phyloP scores from a whole-genome alignment of 2,888 invertebrate genomes.

The Acronicta aceris region DNA sequence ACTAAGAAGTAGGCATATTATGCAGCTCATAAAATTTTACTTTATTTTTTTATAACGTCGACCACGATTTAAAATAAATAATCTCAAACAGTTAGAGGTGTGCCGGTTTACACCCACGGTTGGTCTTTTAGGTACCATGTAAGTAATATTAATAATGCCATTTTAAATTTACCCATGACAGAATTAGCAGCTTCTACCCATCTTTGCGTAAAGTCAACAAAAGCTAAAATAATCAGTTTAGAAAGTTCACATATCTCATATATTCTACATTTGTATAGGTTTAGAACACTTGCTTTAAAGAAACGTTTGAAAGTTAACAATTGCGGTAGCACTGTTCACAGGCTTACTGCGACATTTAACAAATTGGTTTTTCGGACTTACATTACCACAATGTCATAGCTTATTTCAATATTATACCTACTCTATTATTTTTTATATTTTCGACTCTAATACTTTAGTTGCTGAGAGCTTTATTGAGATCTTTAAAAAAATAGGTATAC shows the following conservation, averaged over 20 bases:
- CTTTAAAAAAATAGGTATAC: too few relatives aligned
- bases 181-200: too few relatives aligned
- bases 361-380: conserved; percentile 26
- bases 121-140: too few relatives aligned
- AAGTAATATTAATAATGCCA: too few relatives aligned
- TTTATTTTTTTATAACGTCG: too few relatives aligned
- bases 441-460: conserved; percentile 6
- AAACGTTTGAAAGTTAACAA: conserved; percentile 20
- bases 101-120: too few relatives aligned
- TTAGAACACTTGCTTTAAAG: conserved; percentile 14
- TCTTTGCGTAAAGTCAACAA: background rate
- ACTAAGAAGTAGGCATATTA: too few relatives aligned
- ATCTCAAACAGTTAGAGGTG: too few relatives aligned
- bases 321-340: conserved; percentile 34
- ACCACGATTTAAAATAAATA: too few relatives aligned
- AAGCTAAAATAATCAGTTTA: conserved; percentile 9
- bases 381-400: conserved; percentile 6
- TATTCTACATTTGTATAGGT: conserved; percentile 1
- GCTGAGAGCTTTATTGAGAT: background rate
- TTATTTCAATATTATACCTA: conserved; percentile 34
- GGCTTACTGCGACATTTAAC: conserved; percentile 41
- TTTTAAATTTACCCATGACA: too few relatives aligned
- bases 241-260: conserved; percentile 9
- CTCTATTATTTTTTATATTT: conserved; percentile 36
- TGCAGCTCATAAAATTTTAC: too few relatives aligned